Evolutionary conservation across 2,113 vertebrate species (phyloP).

Genomic region (Helogale parvula): DNA sequence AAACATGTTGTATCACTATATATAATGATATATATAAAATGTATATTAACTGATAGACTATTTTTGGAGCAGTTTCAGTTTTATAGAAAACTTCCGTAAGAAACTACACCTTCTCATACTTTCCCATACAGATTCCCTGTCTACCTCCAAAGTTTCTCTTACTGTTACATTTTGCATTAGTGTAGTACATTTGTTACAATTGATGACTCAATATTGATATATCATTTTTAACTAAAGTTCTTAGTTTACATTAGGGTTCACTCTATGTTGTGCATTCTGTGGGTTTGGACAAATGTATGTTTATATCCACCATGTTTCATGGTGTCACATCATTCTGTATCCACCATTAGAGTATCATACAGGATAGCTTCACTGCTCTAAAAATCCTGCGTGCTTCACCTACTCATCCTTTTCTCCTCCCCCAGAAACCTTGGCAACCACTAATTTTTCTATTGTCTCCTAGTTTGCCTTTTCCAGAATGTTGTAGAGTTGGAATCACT

Average conservation of each 20-base stretch:
- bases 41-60: not conserved
- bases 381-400: not conserved
- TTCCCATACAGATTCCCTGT: not conserved
- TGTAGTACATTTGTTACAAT: not conserved
- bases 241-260: not conserved
- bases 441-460: not conserved
- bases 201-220: not conserved
- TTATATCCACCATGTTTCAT: not conserved
- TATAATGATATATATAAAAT: not conserved
- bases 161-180: constrained; percentile 11
- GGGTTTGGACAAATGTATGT: not conserved
- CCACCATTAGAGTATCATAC: not conserved
- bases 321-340: not conserved
- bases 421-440: not conserved
- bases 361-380: not conserved
- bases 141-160: not conserved
- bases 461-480: not conserved
- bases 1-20: not conserved
- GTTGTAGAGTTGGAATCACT: not conserved
- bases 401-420: not conserved
- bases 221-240: not conserved
- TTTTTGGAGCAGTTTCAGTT: not conserved
- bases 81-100: constrained; percentile 3
- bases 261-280: not conserved
- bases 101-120: not conserved